Evolutionary conservation across 1,140 invertebrate species (phyloP), one percentile per base, ranked within the genome.

Genomic region (Bombus polaris): DNA sequence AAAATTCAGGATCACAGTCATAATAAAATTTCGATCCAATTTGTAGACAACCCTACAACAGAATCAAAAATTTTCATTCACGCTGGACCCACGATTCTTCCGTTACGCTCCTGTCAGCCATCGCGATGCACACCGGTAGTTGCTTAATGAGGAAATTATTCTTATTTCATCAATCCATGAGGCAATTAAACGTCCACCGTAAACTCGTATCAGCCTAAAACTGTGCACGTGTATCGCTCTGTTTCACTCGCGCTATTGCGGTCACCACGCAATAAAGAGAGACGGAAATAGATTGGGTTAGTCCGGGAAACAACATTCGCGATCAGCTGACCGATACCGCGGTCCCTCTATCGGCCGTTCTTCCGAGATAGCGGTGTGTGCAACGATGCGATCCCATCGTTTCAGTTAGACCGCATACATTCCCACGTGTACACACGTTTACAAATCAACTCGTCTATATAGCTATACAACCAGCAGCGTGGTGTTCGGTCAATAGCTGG

Each of bases 401-500:
- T 1, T 32, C 62, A 35, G 78, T n/a, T 53, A 3, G 32, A n/a
- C 12, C n/a, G n/a, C 12, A 37, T 37, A 28, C 47, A 76, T 35
- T 4, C 32, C 12, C 12, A 3, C 28, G 73, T 81, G 73, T 70
- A 22, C 59, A 39, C 47, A 59, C 57, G 80, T 73, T 32, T 44
- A 75, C 39, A 32, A 13, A 32, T n/a, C 12, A 57, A 22, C 32
- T 35, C 22, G 12, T n/a, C 39, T 62, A n/a, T 76, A 47, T 32
- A 62, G 57, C 0, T 62, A 72, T 88, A 86, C 35, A 53, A 53
- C 72, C 39, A 85, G 66, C 62, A 42, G 59, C 75, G 73, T 90
- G 88, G 89, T 93, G 93, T 87, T 94, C 94, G 94, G 94, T 94
- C 94, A 94, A 95, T 95, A 95, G 94, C 92, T 94, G 91, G 93